Evolutionary conservation across 2,888 invertebrate genomes (phyloP), one percentile per base, ranked within the genome.

Genomic region (Sturmia bella): DNA sequence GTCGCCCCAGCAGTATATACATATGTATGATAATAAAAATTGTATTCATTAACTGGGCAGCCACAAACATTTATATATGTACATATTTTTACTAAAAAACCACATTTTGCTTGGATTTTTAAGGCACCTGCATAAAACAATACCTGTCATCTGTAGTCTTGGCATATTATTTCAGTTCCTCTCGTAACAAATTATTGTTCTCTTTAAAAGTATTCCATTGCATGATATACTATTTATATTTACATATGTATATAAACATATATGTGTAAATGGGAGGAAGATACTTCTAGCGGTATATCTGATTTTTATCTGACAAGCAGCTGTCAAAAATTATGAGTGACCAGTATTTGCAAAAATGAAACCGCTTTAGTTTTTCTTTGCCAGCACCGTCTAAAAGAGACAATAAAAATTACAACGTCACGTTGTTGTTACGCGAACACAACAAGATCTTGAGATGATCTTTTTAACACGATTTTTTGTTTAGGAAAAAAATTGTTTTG

Each of bases 281-380:
- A 52, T 50, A 13, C 41, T 52, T 52, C 39, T 50, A n/a, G 50
- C 15, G n/a, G 41, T 61, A 50, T 73, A 64, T 70, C 3, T 69
- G 74, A 68, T 75, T 61, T 32, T 81, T 69, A 68, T 69, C 61
- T 64, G 68, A 73, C 72, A 73, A 63, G 68, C 52, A 52, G 45
- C 69, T 74, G 77, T 82, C 81, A 77, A 77, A 68, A 82, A 37
- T 61, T 61, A 48, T 80, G 75, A 76, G 37, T 57, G 75, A 76
- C 75, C 61, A 61, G 52, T 76, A 56, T 66, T 45, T 59, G 59
- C 64, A 45, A 48, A 59, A 59, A 69, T 24, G 63, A 74, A 69
- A 74, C 21, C 52, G 52, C 15, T 76, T 52, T 37, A 27, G 6
- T 5, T 32, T 32, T 6, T 32, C 41, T 50, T 61, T 52, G 50